Base-by-base conservation (phyloP, 1,140 invertebrate species). In the Spodoptera litura region DNA sequence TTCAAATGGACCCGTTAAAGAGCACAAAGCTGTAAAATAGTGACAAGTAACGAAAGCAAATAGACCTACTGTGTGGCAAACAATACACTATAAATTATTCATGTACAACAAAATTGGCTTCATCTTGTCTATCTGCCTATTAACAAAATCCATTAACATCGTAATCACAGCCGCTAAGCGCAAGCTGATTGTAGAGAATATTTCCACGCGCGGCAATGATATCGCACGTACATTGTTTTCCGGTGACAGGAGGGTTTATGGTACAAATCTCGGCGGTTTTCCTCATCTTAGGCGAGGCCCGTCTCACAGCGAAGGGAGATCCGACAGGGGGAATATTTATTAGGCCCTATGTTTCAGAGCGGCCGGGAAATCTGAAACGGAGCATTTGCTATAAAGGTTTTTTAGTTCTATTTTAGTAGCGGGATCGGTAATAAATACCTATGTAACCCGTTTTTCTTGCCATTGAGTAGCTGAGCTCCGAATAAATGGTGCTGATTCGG, bases 241-340 rank as follows among this genome's bases (percentile, higher is more conserved):
- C 72, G 78, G 80, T 83, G 84, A 88, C 84, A 82, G 84, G 72
- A 79, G 84, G 84, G 82, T 83, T 89, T 87, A 83, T 77, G 72
- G 77, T 75, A 87, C 83, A 83, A 87, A 88, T 87, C 87, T 87
- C 77, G 56, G 82, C 68, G 84, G 78, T 83, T 85, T 83, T 82
- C 81, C 78, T 82, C 81, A 77, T 85, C 73, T 81, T 78, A 75
- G 74, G 49, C 74, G 75, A 64, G 56, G 53, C 52, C 56, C 49
- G 79, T 73, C 59, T 61, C 61, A 51, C 38, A 15, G 79, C 77
- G 72, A 62, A 71, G 59, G 81, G 73, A 79, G 73, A 79, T 77
- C 77, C 72, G 78, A 79, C 80, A 80, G 64, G 72, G 62, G 78
- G 83, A 84, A 82, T 84, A 84, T 84, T 84, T 84, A 84, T 84